Evolutionary conservation across 2,797 vertebrate genomes (phyloP), one percentile per base, ranked within the genome.

Genomic region (Gorsachius magnificus): DNA sequence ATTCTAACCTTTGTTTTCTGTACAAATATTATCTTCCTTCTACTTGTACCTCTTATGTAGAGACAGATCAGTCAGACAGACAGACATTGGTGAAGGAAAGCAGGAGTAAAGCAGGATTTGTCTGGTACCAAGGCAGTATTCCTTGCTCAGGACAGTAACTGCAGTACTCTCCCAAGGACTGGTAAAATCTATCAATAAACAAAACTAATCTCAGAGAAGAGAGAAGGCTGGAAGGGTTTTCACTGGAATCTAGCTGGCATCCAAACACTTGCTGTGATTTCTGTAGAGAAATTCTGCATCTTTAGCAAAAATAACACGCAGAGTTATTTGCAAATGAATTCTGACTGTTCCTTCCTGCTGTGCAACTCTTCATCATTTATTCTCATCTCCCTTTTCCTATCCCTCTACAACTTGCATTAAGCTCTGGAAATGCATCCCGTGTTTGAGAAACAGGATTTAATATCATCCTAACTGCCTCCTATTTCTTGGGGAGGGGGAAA

Each of bases 291-390:
- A 89, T 88, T 81, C 61, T 86, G 72, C 68, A 69, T 68, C 61
- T 92, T 96, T 89, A 75, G 71, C 71, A 96, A 92, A 85, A 85
- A 53, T 6, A 66, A 77, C 33, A 46, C 4, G 43, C 29, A 19
- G 25, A 60, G 58, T n/a, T 87, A 83, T 80, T 86, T 91, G 82
- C 72, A 97, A 90, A 90, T 81, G 17, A 92, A 86, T 87, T 87
- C 70, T 56, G 87, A n/a, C 78, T 87, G 45, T 33, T 90, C 58
- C 80, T 94, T 90, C 84, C 87, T 77, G 57, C 36, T 7, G 16
- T 56, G 75, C 36, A 83, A 50, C 68, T 74, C 84, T 56, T 93
- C 54, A 11, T 81, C 61, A 85, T 56, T 87, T 79, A 79, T 60
- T 93, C 69, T 87, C 45, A 64, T 82, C 56, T 90, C 50, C 21